Conservation (phyloP, 2,797 vertebrate species). For the Cichlasoma orientale region DNA sequence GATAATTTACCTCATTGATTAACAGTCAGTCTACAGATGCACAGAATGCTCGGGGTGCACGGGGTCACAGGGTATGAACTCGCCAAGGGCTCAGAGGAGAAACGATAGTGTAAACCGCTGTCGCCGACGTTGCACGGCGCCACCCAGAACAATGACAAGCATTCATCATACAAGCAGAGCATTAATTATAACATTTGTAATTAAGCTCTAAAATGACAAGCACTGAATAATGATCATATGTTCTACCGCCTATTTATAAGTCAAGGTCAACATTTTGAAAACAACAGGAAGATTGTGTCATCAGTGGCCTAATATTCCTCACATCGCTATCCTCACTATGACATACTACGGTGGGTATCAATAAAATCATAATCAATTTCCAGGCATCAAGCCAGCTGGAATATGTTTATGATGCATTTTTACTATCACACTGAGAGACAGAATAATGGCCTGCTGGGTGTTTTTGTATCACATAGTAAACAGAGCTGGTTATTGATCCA, state of each 20-base stretch:
- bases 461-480: constrained; percentile 60
- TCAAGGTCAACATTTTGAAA: constrained; percentile 42
- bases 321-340: constrained; percentile 24
- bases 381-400: constrained; percentile 46
- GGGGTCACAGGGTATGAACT: constrained; percentile 42
- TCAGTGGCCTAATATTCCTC: constrained; percentile 22
- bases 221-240: constrained; percentile 55
- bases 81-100: constrained; percentile 38
- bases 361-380: constrained; percentile 62
- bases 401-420: constrained; percentile 64
- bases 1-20: constrained; percentile 62
- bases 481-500: constrained; percentile 62
- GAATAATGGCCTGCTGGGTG: constrained; percentile 55
- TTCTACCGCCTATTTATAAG: neutral
- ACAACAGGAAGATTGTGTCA: constrained; percentile 14
- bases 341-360: constrained; percentile 46
- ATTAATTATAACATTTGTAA: constrained; percentile 68
- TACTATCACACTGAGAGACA: constrained; percentile 40
- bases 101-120: constrained; percentile 39
- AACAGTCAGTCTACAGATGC: constrained; percentile 30
- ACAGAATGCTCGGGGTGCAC: neutral
- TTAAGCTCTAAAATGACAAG: constrained; percentile 50
- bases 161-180: constrained; percentile 55
- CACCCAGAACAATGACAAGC: constrained; percentile 29
- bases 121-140: constrained; percentile 9